Percentiles rank a stretch among this genome's conserved stretches.
These are phyloP conservation scores for Progne subis DNA, from an alignment of 2,113 vertebrate species.

Conservation along the genomic window DNA sequence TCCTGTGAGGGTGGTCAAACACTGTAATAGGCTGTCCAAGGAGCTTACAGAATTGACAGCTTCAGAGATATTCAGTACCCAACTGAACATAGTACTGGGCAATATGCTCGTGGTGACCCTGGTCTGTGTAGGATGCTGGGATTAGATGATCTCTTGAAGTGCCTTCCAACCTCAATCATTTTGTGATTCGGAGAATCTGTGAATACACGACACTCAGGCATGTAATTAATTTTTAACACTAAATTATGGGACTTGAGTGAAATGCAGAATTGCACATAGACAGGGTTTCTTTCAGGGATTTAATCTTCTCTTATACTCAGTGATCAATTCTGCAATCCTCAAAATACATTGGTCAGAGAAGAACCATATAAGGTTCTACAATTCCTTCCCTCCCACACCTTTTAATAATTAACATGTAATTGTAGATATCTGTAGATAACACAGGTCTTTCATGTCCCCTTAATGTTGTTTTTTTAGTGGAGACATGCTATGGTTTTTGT, in stretches of 20 bases:
- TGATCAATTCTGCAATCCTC: background rate
- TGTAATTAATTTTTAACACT: background rate
- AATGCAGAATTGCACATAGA: background rate
- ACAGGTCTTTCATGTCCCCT: background rate
- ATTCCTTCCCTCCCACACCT: background rate
- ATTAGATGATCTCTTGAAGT: background rate
- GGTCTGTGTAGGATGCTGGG: too few relatives aligned
- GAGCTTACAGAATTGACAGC: background rate
- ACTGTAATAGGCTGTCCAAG: background rate
- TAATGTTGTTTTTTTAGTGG: background rate
- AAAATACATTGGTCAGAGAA: background rate
- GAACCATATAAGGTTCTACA: background rate
- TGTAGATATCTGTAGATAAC: background rate
- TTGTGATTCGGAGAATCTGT: background rate
- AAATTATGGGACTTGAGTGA: background rate
- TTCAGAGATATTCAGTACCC: background rate
- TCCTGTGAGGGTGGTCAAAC: background rate
- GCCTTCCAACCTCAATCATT: background rate
- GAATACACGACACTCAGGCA: background rate
- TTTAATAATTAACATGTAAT: rapidly evolving
- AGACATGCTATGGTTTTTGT: background rate
- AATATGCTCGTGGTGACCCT: background rate
- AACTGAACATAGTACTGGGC: background rate
- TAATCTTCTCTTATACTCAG: background rate
- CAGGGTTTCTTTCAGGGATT: background rate